These are phyloP conservation scores for Pterocles orientalis DNA, from an alignment of 2,113 vertebrate genomes.

Conservation along the genomic window DNA sequence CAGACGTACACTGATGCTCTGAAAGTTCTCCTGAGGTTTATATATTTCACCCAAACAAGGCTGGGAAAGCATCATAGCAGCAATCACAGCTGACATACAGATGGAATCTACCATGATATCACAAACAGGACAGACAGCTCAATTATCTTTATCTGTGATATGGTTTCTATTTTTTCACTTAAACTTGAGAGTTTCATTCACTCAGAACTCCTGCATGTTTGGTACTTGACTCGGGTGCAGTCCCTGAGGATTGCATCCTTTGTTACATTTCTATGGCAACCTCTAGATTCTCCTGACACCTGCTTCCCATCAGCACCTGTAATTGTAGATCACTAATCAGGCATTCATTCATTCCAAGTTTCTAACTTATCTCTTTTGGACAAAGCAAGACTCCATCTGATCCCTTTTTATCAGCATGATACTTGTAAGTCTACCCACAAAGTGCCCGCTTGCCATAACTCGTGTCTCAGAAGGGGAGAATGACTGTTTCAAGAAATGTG, in stretches of 20 bases:
- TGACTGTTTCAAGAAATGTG: background rate
- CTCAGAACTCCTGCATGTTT: background rate
- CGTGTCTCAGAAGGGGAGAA: conserved; percentile 2
- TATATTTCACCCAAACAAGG: conserved; percentile 28
- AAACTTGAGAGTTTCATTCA: conserved; percentile 33
- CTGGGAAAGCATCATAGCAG: conserved; percentile 24
- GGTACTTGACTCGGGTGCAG: background rate
- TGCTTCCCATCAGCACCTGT: conserved; percentile 32
- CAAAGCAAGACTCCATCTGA: conserved; percentile 43
- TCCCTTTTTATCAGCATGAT: conserved; percentile 18
- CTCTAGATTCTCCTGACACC: conserved; percentile 14
- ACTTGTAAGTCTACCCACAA: conserved; percentile 42
- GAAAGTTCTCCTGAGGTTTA: conserved; percentile 35
- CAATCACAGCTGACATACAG: background rate
- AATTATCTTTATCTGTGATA: conserved; percentile 47
- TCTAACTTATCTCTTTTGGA: conserved; percentile 34
- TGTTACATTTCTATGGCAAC: conserved; percentile 44
- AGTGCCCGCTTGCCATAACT: background rate
- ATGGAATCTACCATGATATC: background rate
- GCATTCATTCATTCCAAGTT: background rate
- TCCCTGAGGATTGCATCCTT: conserved; percentile 32
- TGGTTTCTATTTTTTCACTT: conserved; percentile 30
- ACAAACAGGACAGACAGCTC: conserved; percentile 1
- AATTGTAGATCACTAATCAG: conserved; percentile 32
- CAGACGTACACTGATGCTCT: conserved; percentile 13